A percentile compares a stretch with the other conserved stretches of the same genome.
Evolutionary conservation across 2,797 vertebrate genomes (phyloP).

Genomic region (Enteromius argenteus): DNA sequence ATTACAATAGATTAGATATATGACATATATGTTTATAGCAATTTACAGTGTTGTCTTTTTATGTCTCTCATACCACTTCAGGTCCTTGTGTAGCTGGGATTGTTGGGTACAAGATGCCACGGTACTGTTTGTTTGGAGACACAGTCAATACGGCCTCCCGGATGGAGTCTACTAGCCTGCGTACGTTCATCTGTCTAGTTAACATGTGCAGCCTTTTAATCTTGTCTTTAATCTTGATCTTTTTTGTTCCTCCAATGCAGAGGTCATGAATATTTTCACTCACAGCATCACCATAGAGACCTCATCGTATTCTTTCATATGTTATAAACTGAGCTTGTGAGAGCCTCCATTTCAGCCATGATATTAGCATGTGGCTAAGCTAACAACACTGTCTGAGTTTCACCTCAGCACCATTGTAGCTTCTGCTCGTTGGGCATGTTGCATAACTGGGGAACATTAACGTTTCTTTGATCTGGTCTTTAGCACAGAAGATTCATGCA

Average conservation of each 20-base stretch:
- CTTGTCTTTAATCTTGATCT: background rate
- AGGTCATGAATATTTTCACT: slow-evolving; percentile 55
- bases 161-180: slow-evolving; percentile 92
- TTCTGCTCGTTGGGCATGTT: background rate
- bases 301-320: background rate
- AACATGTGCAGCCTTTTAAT: background rate
- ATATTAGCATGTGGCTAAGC: background rate
- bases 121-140: slow-evolving; percentile 92
- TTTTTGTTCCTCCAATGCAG: slow-evolving; percentile 7
- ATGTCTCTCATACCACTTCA: slow-evolving; percentile 49
- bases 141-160: slow-evolving; percentile 91
- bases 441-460: background rate
- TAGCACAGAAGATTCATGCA: slow-evolving; percentile 90
- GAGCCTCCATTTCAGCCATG: background rate
- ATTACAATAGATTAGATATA: background rate
- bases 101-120: slow-evolving; percentile 92
- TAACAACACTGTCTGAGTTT: background rate
- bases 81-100: slow-evolving; percentile 91
- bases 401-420: background rate
- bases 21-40: background rate
- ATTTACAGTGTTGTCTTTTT: background rate
- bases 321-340: background rate
- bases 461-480: slow-evolving; percentile 29
- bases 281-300: slow-evolving; percentile 55
- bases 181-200: slow-evolving; percentile 70